phyloP scores from a whole-genome alignment of 2,113 vertebrate genomes.

The Mandrillus leucophaeus region DNA sequence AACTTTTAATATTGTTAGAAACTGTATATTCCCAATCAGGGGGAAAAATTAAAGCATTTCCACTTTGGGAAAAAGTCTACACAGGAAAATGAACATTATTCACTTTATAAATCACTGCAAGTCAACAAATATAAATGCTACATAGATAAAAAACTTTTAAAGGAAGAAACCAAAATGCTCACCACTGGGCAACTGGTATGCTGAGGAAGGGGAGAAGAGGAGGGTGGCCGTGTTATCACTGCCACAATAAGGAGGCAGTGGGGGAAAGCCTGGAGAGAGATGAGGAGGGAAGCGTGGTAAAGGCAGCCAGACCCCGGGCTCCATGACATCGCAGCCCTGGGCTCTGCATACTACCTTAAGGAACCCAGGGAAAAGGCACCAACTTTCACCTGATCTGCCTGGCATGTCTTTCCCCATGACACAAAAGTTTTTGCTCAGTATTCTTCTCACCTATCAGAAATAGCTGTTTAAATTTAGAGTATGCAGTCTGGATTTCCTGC shows the following conservation, averaged over 20 bases:
- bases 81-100: neutral
- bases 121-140: neutral
- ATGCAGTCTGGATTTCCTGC: constrained; percentile 91
- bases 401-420: neutral
- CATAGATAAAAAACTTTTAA: neutral
- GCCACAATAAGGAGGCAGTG: neutral
- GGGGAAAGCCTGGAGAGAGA: neutral
- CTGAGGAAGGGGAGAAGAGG: neutral
- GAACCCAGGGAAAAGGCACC: neutral
- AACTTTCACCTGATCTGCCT: neutral
- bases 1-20: constrained; percentile 9
- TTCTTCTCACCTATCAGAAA: constrained; percentile 90
- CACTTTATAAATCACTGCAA: neutral
- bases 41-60: neutral
- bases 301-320: no score
- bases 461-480: constrained; percentile 91
- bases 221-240: neutral
- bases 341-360: fast-evolving
- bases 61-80: neutral
- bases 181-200: neutral
- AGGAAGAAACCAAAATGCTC: neutral
- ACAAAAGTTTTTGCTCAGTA: neutral
- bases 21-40: neutral
- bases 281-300: fast-evolving
- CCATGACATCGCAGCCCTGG: neutral